Percentiles rank a stretch among this genome's conserved stretches.
phyloP scores from a whole-genome alignment of 2,113 vertebrate genomes.

The Suricata suricatta region DNA sequence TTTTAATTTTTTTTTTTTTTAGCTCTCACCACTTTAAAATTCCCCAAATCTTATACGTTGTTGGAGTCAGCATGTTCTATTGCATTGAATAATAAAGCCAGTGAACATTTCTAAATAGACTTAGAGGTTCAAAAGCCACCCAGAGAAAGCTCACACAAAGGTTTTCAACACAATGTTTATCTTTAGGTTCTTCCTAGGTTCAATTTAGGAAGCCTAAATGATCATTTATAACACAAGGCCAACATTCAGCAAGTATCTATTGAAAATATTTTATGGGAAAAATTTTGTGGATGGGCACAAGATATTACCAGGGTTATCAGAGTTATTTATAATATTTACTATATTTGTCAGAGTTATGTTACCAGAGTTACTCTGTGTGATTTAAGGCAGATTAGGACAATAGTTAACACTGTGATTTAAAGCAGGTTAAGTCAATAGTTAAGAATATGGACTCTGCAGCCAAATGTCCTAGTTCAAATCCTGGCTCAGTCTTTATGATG shows the following conservation, averaged over 20 bases:
- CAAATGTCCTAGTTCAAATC: not conserved
- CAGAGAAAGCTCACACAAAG: not conserved
- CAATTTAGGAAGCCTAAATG: not conserved
- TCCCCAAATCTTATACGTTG: not conserved
- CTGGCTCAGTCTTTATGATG: not conserved
- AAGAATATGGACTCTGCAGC: not conserved
- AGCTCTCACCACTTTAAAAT: not conserved
- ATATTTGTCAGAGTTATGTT: not conserved
- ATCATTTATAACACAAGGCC: not conserved
- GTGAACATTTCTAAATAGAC: slow-evolving; percentile 26
- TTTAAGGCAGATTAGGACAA: not conserved
- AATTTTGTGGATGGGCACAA: not conserved
- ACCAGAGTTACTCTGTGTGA: not conserved
- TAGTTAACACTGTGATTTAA: not conserved
- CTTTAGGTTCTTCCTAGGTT: not conserved
- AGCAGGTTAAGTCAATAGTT: not conserved
- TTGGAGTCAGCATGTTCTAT: not conserved
- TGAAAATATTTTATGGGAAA: not conserved
- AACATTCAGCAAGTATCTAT: not conserved
- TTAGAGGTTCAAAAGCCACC: not conserved
- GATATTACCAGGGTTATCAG: not conserved
- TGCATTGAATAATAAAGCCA: not conserved
- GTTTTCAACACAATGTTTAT: not conserved
- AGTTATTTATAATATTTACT: not conserved
- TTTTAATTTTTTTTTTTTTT: not conserved